These are phyloP conservation scores for Euphydryas editha DNA, from an alignment of 2,888 invertebrate genomes.

Conservation along the genomic window DNA sequence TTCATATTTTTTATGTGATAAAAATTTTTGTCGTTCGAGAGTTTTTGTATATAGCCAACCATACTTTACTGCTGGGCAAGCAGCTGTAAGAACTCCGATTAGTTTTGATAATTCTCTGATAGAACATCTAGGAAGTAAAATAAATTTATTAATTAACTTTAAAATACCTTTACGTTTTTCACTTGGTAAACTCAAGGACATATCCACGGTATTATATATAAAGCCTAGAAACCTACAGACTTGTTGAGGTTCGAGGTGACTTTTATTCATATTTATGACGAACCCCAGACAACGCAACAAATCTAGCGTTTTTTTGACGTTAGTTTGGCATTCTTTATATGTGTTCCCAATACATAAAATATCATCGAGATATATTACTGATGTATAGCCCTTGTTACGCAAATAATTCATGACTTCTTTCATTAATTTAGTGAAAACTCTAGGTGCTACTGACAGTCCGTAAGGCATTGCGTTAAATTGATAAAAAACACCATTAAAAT, in stretches of 20 bases:
- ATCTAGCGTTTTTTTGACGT: background rate
- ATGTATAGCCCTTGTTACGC: background rate
- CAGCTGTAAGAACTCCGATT: constrained; percentile 38
- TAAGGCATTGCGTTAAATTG: constrained; percentile 33
- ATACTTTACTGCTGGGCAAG: constrained; percentile 31
- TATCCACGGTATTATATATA: constrained; percentile 14
- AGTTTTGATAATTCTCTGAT: constrained; percentile 35
- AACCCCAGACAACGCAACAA: background rate
- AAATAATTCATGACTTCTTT: constrained; percentile 8
- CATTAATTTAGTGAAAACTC: constrained; percentile 18
- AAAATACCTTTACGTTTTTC: constrained; percentile 26
- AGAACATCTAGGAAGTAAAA: constrained; percentile 17
- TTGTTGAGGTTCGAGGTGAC: constrained; percentile 21
- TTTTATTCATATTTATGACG: constrained; percentile 20
- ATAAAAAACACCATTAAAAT: constrained; percentile 7
- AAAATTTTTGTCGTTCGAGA: constrained; percentile 27
- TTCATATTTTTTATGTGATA: constrained; percentile 19
- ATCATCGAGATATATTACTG: background rate
- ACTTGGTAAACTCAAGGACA: constrained; percentile 20
- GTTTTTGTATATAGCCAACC: constrained; percentile 37
- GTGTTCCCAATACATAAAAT: background rate
- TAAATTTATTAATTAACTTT: constrained; percentile 12
- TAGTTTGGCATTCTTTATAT: background rate
- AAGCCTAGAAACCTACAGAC: constrained; percentile 30
- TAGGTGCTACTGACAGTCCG: constrained; percentile 7